Evolutionary conservation across 2,888 invertebrate genomes (phyloP).

Genomic region (Argynnis bischoffii): DNA sequence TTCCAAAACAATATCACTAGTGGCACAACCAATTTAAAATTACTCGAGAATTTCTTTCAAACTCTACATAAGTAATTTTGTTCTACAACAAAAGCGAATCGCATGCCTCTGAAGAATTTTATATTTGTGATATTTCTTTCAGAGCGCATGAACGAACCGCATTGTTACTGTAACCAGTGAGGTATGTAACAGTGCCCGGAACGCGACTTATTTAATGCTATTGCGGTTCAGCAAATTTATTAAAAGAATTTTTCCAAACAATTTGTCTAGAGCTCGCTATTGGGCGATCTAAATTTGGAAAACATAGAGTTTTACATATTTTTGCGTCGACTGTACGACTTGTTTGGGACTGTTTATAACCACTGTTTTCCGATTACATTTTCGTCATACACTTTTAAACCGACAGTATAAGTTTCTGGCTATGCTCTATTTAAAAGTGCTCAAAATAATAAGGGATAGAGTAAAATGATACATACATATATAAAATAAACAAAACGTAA

Average conservation of each 20-base stretch:
- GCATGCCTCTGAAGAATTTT: constrained; percentile 30
- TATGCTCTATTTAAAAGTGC: too few relatives aligned
- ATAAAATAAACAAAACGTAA: too few relatives aligned
- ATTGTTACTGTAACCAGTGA: constrained; percentile 40
- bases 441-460: too few relatives aligned
- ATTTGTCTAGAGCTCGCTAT: constrained; percentile 21
- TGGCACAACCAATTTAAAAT: constrained; percentile 17
- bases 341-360: too few relatives aligned
- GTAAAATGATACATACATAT: too few relatives aligned
- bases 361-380: too few relatives aligned
- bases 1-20: neutral
- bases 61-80: constrained; percentile 16
- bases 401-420: too few relatives aligned
- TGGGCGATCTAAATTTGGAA: constrained; percentile 16
- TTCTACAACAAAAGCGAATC: constrained; percentile 17
- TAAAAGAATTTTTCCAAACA: constrained; percentile 27
- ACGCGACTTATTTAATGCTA: constrained; percentile 32
- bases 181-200: constrained; percentile 33
- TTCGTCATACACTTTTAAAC: too few relatives aligned
- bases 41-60: constrained; percentile 11
- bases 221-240: constrained; percentile 27
- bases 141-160: constrained; percentile 37
- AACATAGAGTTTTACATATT: constrained; percentile 13
- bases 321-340: neutral
- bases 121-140: constrained; percentile 37